Conservation (phyloP, 2,888 invertebrate species). For the Machimus atricapillus region DNA sequence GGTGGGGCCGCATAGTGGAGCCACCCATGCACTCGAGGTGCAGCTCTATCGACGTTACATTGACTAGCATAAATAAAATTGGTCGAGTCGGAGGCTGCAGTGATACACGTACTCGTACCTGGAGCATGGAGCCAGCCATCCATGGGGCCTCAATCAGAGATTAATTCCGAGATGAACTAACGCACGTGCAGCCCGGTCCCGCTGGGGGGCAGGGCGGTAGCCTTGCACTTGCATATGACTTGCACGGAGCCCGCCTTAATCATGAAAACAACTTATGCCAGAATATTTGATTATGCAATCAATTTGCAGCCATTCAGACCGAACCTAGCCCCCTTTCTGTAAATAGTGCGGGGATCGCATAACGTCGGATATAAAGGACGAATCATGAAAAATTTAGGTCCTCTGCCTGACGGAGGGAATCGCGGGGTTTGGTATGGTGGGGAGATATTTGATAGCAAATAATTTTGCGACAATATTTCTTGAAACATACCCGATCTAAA, state of each 20-base stretch:
- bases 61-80: slow-evolving; percentile 1
- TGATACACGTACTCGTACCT: not conserved
- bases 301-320: slow-evolving; percentile 13
- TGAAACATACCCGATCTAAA: not conserved
- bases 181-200: not conserved
- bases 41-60: not conserved
- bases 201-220: not conserved
- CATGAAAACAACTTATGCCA: slow-evolving; percentile 20
- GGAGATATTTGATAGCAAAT: not conserved
- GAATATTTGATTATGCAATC: slow-evolving; percentile 33
- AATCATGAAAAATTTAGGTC: slow-evolving; percentile 11
- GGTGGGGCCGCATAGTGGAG: not conserved
- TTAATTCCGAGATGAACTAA: not conserved
- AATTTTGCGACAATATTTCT: slow-evolving; percentile 13
- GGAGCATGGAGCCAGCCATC: not conserved
- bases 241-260: slow-evolving; percentile 6
- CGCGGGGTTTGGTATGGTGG: not conserved
- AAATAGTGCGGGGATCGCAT: not conserved
- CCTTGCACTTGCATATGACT: not conserved
- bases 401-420: not conserved
- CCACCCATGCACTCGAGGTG: not conserved
- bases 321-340: not conserved
- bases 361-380: not conserved
- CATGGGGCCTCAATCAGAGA: not conserved
- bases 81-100: not conserved